Evolutionary conservation across 2,113 vertebrate genomes (phyloP), one percentile per base, ranked within the genome.

Genomic region (Centropus bengalensis): DNA sequence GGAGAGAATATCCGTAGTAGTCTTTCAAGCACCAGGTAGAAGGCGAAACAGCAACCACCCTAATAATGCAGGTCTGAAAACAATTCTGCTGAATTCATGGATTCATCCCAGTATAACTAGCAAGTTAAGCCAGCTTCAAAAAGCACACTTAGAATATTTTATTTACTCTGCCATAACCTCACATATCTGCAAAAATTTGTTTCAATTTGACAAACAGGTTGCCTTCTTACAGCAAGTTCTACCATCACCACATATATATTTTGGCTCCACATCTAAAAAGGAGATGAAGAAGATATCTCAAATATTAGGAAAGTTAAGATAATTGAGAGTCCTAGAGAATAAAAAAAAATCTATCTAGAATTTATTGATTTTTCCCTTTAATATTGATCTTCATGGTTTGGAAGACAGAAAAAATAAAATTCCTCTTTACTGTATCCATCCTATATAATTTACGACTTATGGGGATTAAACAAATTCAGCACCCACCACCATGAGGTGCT

Each of bases 201-300:
- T 84, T 82, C 51, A 38, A 32, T 71, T 85, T 80, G 55, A 85
- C 68, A 76, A 91, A 40, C n/a, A 79, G 40, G 21, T 22, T 88
- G 24, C 22, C 22, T 91, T 87, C 45, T 64, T 73, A 56, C 1
- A 94, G 12, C 21, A 71, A 93, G 59, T 77, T 69, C 32, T 75
- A 42, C 33, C 45, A 42, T 67, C 26, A 63, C 22, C 24, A 51
- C 1, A 0, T 55, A 14, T 21, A 59, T 20, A 36, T 81, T 91
- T 77, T 75, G 38, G n/a, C 40, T 82, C 30, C 36, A 20, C 2
- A 78, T 32, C 30, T 13, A 86, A 95, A 68, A 66, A 42, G 6
- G 5, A 60, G 56, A 70, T 51, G 56, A 44, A 70, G 27, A 42
- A 78, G 24, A 68, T 28, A 33, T 36, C 56, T 60, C 47, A 44